A percentile compares a stretch with the other conserved stretches of the same genome.
These are phyloP conservation scores for Entomobrya proxima DNA, from an alignment of 2,888 invertebrate species.

Conservation along the genomic window DNA sequence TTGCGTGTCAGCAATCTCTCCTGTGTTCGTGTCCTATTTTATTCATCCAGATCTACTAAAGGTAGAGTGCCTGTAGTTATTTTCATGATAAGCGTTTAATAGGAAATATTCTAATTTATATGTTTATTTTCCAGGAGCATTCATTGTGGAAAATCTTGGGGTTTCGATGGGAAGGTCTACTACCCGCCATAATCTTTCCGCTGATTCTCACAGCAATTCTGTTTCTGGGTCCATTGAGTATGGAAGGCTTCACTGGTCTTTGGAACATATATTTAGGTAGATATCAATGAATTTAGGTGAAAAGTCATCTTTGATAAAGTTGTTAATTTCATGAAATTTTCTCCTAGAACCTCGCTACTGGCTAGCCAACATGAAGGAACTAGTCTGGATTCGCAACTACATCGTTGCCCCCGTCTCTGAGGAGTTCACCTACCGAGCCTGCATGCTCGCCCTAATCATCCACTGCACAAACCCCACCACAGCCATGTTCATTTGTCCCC, in stretches of 20 bases:
- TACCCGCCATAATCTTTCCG: constrained; percentile 86
- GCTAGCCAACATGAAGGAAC: constrained; percentile 82
- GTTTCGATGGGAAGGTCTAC: constrained; percentile 84
- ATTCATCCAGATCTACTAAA: constrained; percentile 82
- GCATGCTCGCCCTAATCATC: constrained; percentile 93
- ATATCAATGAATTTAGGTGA: constrained; percentile 3
- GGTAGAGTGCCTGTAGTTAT: constrained; percentile 78
- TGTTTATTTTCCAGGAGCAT: constrained; percentile 20
- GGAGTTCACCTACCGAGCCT: constrained; percentile 96
- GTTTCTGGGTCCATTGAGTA: constrained; percentile 85
- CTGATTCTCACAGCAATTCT: constrained; percentile 87
- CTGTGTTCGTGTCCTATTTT: constrained; percentile 86
- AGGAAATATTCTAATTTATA: not conserved
- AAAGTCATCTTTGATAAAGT: not conserved
- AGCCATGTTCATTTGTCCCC: constrained; percentile 89
- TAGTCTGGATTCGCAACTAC: constrained; percentile 92
- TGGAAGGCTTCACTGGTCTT: constrained; percentile 68
- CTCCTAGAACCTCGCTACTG: constrained; percentile 84
- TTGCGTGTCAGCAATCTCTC: constrained; percentile 88
- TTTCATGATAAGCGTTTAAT: not conserved
- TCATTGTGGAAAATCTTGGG: constrained; percentile 85
- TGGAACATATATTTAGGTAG: constrained; percentile 69
- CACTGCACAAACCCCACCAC: constrained; percentile 87
- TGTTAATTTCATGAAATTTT: constrained; percentile 67
- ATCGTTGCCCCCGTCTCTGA: constrained; percentile 95